Base-by-base conservation (phyloP, 2,113 vertebrate genomes). In the Ceratotherium simum region DNA sequence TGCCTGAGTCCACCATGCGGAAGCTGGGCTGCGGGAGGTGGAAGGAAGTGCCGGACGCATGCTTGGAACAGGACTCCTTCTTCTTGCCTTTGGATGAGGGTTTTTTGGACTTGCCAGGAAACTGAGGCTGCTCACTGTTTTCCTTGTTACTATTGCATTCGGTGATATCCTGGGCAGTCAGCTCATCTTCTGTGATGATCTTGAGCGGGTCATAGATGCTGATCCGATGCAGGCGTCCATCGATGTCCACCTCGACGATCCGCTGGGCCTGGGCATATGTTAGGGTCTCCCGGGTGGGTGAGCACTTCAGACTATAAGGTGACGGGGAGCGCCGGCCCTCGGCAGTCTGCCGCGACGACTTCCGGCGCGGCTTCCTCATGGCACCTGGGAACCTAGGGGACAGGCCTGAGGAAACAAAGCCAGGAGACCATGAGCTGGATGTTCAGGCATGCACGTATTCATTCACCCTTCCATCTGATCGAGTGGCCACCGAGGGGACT, bases 141-240 rank as follows among this genome's bases (percentile, higher is more conserved):
- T 99, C 99, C 98, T 99, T 99, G 98, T 99, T 99, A 98, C 99
- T 99, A 96, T 99, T 99, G 98, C 99, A 99, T 97, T 99, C 99
- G 0, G 99, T 99, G 97, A 99, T 99, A 97, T 99, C 99, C 99
- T 99, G 99, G 86, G 99, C 99, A 1, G 99, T 99, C 98, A 99
- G 99, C 93, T 99, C 99, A 2, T 99, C 99, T 92, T 99, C 99
- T 0, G 99, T 99, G 95, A 99, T 99, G 97, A 99, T 99, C 36
- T 99, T 99, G n/a, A 99, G 98, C 3, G 99, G 99, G 91, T 99
- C 99, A 2, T 99, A 99, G 98, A 99, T 99, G 98, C 99, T 99
- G 97, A 99, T 99, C 39, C 99, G 99, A 67, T 99, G 99, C 23
- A 99, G 99, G 60, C 99, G 99, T 21, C 99, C 99, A 21, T 99